A percentile compares a stretch with the other conserved stretches of the same genome.
Conservation (phyloP, 2,113 vertebrate genomes). For the Coptodon bakossiorum region DNA sequence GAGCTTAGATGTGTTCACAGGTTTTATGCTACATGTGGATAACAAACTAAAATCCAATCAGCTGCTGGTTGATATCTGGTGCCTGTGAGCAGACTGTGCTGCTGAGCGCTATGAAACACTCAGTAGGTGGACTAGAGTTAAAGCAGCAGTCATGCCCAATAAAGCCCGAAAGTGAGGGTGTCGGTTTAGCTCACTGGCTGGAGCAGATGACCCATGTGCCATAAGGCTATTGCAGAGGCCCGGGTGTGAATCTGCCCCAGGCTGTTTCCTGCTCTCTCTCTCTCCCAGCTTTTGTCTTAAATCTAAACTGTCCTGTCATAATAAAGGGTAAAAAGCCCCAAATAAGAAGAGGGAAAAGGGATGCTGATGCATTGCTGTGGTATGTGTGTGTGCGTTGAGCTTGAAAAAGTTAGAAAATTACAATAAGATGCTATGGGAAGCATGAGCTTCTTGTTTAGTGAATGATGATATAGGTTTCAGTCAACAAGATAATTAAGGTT, state of each 20-base stretch:
- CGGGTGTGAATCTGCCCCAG: neutral
- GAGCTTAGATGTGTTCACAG: neutral
- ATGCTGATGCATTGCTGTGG: neutral
- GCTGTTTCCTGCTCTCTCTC: neutral
- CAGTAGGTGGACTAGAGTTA: neutral
- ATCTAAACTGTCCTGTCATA: neutral
- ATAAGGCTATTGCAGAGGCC: neutral
- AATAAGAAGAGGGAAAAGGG: neutral
- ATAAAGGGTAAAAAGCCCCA: neutral
- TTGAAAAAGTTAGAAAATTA: neutral
- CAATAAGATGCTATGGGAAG: neutral
- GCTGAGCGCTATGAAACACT: neutral
- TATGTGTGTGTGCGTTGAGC: neutral
- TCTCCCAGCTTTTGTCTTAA: neutral
- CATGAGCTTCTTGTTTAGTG: neutral
- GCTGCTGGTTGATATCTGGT: neutral
- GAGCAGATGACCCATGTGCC: neutral
- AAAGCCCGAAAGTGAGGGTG: neutral
- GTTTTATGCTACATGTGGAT: conserved; percentile 1
- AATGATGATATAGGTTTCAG: neutral
- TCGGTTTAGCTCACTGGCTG: neutral
- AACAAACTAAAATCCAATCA: conserved; percentile 2
- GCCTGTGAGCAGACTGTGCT: neutral
- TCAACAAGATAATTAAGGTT: neutral
- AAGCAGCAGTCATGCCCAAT: neutral